phyloP scores from a whole-genome alignment of 1,140 invertebrate species.

The Aphis craccivora region DNA sequence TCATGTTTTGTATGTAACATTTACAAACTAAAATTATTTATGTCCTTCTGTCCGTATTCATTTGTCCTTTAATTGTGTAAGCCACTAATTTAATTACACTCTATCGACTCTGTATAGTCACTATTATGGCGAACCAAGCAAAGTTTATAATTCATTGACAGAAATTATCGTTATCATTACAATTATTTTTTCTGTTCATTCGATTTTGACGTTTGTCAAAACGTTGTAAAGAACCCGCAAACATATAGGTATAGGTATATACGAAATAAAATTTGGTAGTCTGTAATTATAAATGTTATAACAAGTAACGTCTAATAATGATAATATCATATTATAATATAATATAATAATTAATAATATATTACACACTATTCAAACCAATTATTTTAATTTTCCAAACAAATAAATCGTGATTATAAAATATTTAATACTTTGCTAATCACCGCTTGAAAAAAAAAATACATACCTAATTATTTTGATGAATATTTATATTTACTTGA shows the following conservation, averaged over 20 bases:
- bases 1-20: neutral
- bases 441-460: neutral
- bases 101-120: neutral
- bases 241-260: neutral
- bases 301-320: neutral
- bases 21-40: neutral
- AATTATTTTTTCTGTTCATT: neutral
- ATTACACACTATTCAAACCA: neutral
- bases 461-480: neutral
- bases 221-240: neutral
- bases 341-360: neutral
- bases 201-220: neutral
- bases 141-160: neutral
- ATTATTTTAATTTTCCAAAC: neutral
- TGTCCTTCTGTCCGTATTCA: neutral
- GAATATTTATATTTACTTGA: neutral
- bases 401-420: neutral
- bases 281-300: neutral
- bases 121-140: neutral
- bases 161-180: neutral
- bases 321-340: too few species aligned
- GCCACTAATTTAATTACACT: slow-evolving; percentile 26
- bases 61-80: slow-evolving; percentile 18
- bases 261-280: neutral
- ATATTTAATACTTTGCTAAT: neutral